Percentiles rank a stretch among this genome's conserved stretches.
These are phyloP conservation scores for Catocala fraxini DNA, from an alignment of 2,888 invertebrate genomes.

Conservation along the genomic window DNA sequence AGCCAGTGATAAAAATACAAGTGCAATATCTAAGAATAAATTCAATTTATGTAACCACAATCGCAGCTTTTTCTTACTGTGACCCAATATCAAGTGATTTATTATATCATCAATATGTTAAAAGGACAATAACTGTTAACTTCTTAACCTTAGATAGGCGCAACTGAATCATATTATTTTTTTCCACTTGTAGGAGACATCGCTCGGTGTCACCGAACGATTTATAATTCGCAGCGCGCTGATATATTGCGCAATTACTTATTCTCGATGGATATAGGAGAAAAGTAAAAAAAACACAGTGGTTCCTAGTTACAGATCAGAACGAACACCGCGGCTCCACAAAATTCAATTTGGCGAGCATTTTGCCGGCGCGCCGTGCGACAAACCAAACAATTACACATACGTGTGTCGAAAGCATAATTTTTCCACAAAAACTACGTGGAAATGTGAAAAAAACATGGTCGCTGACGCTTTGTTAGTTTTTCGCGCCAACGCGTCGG, in stretches of 20 bases:
- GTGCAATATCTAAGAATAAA: conserved; percentile 4
- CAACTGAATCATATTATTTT: conserved; percentile 44
- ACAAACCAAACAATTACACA: conserved; percentile 86
- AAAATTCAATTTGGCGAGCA: conserved; percentile 82
- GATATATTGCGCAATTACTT: conserved; percentile 49
- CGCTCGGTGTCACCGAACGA: conserved; percentile 50
- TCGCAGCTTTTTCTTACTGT: conserved; percentile 43
- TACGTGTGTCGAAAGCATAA: conserved; percentile 84
- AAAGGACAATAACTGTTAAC: conserved; percentile 58
- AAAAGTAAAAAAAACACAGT: conserved; percentile 48
- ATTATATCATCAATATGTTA: conserved; percentile 51
- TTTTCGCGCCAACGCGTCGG: conserved; percentile 78
- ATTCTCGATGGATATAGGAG: conserved; percentile 42
- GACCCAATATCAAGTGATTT: conserved; percentile 51
- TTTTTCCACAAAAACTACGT: conserved; percentile 77
- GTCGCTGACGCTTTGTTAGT: conserved; percentile 75
- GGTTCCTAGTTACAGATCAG: conserved; percentile 70
- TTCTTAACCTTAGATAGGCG: conserved; percentile 51
- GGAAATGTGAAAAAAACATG: conserved; percentile 72
- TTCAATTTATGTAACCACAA: conserved; percentile 28
- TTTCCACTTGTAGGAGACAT: conserved; percentile 54
- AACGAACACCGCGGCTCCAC: conserved; percentile 67
- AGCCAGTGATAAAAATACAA: neutral
- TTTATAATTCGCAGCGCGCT: conserved; percentile 40
- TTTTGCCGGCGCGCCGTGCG: conserved; percentile 69